Percentiles rank a stretch among this genome's conserved stretches.
Conservation (phyloP, 2,888 invertebrate species). For the Ectemnius continuus region DNA sequence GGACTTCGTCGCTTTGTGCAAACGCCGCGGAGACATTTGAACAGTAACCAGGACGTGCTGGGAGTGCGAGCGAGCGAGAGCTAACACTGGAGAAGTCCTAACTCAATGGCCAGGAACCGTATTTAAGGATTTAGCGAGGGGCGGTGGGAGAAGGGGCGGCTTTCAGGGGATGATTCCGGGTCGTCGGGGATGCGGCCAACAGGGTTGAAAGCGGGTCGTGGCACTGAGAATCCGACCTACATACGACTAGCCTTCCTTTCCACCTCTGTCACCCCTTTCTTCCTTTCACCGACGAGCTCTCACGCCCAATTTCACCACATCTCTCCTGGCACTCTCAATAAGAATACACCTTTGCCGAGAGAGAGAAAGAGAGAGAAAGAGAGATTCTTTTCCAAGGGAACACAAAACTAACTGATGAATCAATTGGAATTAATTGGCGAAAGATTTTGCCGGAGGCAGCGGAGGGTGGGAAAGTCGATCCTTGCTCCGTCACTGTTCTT, state of each 20-base stretch:
- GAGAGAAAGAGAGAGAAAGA: no score
- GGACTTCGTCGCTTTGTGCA: no score
- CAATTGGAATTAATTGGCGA: no score
- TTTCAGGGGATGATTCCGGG: conserved; percentile 48
- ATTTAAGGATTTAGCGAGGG: conserved; percentile 46
- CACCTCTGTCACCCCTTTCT: conserved; percentile 7
- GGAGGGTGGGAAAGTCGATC: not conserved
- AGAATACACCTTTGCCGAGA: not conserved
- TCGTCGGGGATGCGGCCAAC: conserved; percentile 28
- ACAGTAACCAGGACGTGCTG: no score
- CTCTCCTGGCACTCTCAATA: not conserved
- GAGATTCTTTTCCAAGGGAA: no score
- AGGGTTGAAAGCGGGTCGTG: conserved; percentile 68
- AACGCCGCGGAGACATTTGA: no score
- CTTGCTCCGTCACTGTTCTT: conserved; percentile 45
- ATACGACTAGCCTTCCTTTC: conserved; percentile 55
- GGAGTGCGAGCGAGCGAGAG: no score
- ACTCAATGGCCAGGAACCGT: conserved; percentile 28
- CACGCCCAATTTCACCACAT: not conserved
- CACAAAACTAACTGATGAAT: no score
- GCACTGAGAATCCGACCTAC: conserved; percentile 74
- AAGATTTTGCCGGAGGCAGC: no score
- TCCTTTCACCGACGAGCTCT: conserved; percentile 42
- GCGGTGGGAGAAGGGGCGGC: conserved; percentile 25
- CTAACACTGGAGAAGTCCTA: not conserved